phyloP scores from a whole-genome alignment of 2,888 invertebrate species.

The Latheticus oryzae region DNA sequence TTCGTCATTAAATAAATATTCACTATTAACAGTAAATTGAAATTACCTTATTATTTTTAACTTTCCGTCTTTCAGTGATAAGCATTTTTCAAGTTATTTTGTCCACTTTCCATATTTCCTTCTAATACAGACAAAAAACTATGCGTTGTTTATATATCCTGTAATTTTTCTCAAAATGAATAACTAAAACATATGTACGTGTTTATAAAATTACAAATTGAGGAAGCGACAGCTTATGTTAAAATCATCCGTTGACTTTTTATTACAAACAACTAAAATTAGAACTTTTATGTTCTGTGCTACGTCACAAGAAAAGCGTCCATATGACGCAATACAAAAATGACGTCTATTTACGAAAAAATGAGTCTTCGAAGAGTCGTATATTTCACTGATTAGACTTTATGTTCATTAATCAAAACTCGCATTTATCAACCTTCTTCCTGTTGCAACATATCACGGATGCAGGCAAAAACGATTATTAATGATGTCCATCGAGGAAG shows the following conservation, averaged over 20 bases:
- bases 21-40: too few species aligned
- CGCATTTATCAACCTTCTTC: constrained; percentile 24
- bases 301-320: constrained; percentile 9
- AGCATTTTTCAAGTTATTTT: too few species aligned
- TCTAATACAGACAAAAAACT: too few species aligned
- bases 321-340: constrained; percentile 10
- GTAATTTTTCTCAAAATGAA: constrained; percentile 14
- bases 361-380: background rate
- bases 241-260: constrained; percentile 22
- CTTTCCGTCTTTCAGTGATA: too few species aligned
- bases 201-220: constrained; percentile 25
- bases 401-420: constrained; percentile 19
- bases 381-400: background rate
- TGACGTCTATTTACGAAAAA: constrained; percentile 4
- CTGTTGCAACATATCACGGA: constrained; percentile 18
- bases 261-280: constrained; percentile 31
- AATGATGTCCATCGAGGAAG: constrained; percentile 29
- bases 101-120: constrained; percentile 2
- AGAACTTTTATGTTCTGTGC: constrained; percentile 13
- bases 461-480: constrained; percentile 15
- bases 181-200: constrained; percentile 27
- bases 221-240: constrained; percentile 28
- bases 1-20: too few species aligned
- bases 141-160: constrained; percentile 6
- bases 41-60: too few species aligned